Conservation (phyloP, 2,113 vertebrate species). For the Eptesicus fuscus region DNA sequence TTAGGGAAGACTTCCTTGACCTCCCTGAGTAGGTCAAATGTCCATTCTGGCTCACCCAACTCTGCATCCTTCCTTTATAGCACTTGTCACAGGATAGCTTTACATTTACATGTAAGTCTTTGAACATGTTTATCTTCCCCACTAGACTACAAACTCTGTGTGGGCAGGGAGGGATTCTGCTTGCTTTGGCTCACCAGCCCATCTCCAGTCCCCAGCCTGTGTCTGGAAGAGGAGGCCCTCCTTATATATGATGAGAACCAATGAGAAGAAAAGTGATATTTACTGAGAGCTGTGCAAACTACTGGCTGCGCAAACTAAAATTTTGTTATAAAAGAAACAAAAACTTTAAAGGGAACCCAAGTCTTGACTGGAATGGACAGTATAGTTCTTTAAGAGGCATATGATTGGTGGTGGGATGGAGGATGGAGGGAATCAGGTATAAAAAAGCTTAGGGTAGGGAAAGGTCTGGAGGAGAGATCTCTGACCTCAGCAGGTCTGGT, state of each 20-base stretch:
- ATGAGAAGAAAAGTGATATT: neutral
- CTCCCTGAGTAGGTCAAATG: neutral
- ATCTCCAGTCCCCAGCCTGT: too few relatives aligned
- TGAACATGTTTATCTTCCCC: neutral
- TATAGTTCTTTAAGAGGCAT: neutral
- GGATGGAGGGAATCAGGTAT: rapidly evolving
- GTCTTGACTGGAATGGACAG: neutral
- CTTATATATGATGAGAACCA: neutral
- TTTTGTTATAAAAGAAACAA: neutral
- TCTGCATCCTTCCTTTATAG: neutral
- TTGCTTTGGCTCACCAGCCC: neutral
- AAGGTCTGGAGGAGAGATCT: neutral
- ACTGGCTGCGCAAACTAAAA: neutral
- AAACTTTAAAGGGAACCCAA: neutral
- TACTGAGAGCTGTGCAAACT: neutral
- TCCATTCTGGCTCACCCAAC: neutral
- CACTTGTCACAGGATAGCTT: neutral
- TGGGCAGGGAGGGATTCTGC: neutral
- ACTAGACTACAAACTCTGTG: neutral
- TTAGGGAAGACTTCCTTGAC: neutral
- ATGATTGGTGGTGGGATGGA: neutral
- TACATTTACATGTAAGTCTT: neutral
- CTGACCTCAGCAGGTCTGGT: neutral
- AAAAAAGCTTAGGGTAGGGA: neutral
- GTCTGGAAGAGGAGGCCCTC: neutral